phyloP scores from a whole-genome alignment of 2,113 vertebrate species.

The Myotis davidii region DNA sequence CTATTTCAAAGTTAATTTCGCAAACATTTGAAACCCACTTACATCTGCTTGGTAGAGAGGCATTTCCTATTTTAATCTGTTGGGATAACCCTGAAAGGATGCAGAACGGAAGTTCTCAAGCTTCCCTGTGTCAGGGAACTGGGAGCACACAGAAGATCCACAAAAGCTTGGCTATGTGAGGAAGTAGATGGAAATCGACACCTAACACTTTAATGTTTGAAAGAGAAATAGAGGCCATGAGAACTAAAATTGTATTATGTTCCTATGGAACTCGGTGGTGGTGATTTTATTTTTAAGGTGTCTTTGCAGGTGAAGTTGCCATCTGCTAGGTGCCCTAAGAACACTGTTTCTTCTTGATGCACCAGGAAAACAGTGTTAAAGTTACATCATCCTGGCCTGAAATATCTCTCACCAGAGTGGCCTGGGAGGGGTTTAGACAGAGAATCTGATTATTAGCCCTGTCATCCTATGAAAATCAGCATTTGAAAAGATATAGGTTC shows the following conservation, averaged over 20 bases:
- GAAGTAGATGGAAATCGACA: neutral
- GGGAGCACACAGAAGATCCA: neutral
- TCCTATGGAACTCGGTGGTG: neutral
- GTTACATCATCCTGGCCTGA: neutral
- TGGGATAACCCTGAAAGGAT: neutral
- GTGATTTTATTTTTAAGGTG: neutral
- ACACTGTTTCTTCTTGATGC: neutral
- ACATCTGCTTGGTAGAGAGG: neutral
- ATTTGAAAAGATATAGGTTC: neutral
- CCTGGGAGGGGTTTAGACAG: neutral
- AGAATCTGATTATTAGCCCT: neutral
- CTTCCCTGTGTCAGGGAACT: neutral
- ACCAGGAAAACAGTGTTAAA: neutral
- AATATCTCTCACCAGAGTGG: neutral
- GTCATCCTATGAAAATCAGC: neutral
- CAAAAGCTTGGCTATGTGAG: neutral
- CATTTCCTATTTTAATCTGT: neutral
- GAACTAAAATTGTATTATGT: neutral
- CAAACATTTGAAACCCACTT: conserved; percentile 51
- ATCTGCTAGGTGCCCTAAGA: neutral
- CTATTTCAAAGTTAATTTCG: conserved; percentile 61
- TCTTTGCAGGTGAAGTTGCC: neutral
- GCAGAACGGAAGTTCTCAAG: neutral
- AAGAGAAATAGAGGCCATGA: neutral
- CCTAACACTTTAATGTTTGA: neutral